phyloP scores from a whole-genome alignment of 2,113 vertebrate genomes.

The Ceuthmochares aereus region DNA sequence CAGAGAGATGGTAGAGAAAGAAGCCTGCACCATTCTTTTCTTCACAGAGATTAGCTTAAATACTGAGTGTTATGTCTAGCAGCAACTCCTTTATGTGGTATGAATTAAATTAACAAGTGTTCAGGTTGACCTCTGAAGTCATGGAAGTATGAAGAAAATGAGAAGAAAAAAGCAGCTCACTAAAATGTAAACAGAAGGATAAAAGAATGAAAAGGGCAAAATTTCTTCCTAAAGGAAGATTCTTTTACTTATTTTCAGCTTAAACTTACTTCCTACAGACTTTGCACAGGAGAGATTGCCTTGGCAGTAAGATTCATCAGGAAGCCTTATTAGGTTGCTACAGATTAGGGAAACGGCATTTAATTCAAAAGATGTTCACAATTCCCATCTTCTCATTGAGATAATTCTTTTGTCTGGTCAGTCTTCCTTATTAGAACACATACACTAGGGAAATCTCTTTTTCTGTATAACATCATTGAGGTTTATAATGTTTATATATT shows the following conservation, averaged over 20 bases:
- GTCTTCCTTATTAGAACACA: constrained; percentile 6
- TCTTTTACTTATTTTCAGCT: not conserved
- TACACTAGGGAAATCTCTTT: constrained; percentile 36
- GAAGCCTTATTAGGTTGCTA: constrained; percentile 5
- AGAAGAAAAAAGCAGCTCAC: not conserved
- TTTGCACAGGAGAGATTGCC: not conserved
- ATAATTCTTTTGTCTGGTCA: not conserved
- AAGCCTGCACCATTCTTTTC: not conserved
- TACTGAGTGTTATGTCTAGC: not conserved
- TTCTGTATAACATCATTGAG: not conserved
- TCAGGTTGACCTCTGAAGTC: not conserved
- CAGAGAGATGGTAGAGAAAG: not conserved
- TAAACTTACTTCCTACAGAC: not conserved
- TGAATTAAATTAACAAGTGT: not conserved
- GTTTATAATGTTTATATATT: constrained; percentile 34
- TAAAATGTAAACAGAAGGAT: not conserved
- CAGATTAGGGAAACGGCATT: constrained; percentile 12
- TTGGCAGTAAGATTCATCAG: not conserved
- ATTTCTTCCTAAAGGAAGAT: not conserved
- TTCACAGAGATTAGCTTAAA: not conserved
- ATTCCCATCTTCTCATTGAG: not conserved
- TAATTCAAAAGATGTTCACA: not conserved
- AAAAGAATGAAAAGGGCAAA: not conserved
- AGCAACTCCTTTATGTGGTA: not conserved
- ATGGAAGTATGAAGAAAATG: not conserved